phyloP scores from a whole-genome alignment of 1,140 invertebrate species.

The Nephotettix cincticeps region DNA sequence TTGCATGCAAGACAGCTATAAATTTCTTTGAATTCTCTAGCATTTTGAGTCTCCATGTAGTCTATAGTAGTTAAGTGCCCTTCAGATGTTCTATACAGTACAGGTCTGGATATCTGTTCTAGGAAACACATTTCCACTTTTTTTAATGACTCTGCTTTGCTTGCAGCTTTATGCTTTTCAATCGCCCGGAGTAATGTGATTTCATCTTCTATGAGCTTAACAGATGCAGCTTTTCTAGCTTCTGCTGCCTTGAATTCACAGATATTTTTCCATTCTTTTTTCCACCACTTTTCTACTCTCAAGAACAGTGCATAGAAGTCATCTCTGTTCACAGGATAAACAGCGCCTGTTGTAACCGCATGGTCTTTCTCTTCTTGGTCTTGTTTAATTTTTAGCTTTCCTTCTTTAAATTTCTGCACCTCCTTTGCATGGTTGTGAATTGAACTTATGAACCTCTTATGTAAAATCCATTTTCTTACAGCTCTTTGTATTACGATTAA shows the following conservation, averaged over 20 bases:
- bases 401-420: not conserved
- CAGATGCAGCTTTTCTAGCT: constrained; percentile 59
- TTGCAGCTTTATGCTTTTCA: constrained; percentile 55
- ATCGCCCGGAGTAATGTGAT: constrained; percentile 60
- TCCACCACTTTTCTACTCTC: constrained; percentile 62
- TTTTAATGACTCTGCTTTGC: constrained; percentile 54
- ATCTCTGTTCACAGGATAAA: constrained; percentile 56
- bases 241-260: constrained; percentile 55
- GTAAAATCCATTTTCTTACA: not conserved
- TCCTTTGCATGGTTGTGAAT: not conserved
- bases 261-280: constrained; percentile 57
- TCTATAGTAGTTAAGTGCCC: constrained; percentile 59
- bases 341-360: constrained; percentile 56
- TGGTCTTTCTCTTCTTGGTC: not conserved
- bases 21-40: constrained; percentile 57
- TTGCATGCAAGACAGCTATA: constrained; percentile 57
- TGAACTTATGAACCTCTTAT: not conserved
- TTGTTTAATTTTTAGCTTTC: not conserved
- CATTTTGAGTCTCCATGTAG: constrained; percentile 63
- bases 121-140: constrained; percentile 58
- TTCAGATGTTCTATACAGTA: constrained; percentile 59
- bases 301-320: constrained; percentile 64
- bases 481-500: constrained; percentile 23
- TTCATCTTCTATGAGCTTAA: constrained; percentile 60
- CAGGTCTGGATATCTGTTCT: constrained; percentile 58